A percentile compares a stretch with the other conserved stretches of the same genome.
Conservation (phyloP, 2,888 invertebrate species). For the Mythimna albipuncta region DNA sequence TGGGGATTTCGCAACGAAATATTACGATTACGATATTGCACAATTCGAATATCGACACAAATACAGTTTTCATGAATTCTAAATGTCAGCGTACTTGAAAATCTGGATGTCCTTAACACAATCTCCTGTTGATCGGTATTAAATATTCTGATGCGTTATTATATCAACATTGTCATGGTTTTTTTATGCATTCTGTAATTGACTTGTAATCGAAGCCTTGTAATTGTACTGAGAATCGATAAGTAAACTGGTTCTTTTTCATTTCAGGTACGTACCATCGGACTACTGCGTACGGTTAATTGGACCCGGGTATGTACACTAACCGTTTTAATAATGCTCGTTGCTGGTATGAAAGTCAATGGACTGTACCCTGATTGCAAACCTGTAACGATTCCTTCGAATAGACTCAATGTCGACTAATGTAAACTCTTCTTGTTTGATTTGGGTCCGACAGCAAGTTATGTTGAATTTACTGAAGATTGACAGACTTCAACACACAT, state of each 20-base stretch:
- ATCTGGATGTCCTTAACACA: conserved; percentile 59
- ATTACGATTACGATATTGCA: conserved; percentile 73
- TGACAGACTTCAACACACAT: conserved; percentile 23
- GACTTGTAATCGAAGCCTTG: conserved; percentile 66
- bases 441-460: conserved; percentile 45
- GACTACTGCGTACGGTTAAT: conserved; percentile 64
- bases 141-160: conserved; percentile 61
- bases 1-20: conserved; percentile 74
- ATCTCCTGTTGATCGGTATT: conserved; percentile 38
- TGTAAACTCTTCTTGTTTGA: conserved; percentile 46
- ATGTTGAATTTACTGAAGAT: conserved; percentile 21
- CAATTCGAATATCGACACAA: conserved; percentile 59
- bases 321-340: conserved; percentile 67
- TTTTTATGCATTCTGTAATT: conserved; percentile 60
- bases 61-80: conserved; percentile 57
- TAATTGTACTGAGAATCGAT: conserved; percentile 73
- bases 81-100: conserved; percentile 59
- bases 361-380: conserved; percentile 65
- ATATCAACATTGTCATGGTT: conserved; percentile 60
- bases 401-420: conserved; percentile 61
- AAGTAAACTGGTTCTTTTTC: conserved; percentile 73
- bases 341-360: conserved; percentile 61
- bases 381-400: conserved; percentile 61
- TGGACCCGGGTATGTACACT: conserved; percentile 65
- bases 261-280: conserved; percentile 76